A percentile compares a stretch with the other conserved stretches of the same genome.
These are phyloP conservation scores for Sandelia bainsii DNA, from an alignment of 2,797 vertebrate genomes.

Conservation along the genomic window DNA sequence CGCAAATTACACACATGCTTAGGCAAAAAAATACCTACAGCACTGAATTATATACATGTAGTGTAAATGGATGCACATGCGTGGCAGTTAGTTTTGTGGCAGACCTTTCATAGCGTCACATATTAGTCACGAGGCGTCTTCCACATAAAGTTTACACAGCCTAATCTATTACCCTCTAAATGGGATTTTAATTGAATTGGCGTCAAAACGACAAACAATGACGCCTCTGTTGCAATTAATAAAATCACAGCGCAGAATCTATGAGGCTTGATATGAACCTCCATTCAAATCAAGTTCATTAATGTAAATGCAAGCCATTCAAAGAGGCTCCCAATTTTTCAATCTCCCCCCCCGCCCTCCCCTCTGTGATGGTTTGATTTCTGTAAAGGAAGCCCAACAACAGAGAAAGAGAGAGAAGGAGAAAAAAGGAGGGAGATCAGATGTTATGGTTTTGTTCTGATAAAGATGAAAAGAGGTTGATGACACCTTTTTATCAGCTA, in stretches of 20 bases:
- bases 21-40: conserved; percentile 47
- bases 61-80: conserved; percentile 7
- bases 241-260: conserved; percentile 98
- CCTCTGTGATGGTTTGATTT: conserved; percentile 85
- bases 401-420: conserved; percentile 45
- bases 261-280: conserved; percentile 99
- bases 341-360: conserved; percentile 69
- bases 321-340: conserved; percentile 90
- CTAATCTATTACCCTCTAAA: conserved; percentile 94
- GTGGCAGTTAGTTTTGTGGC: conserved; percentile 33
- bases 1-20: neutral
- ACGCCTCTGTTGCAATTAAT: conserved; percentile 99
- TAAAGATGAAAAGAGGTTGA: conserved; percentile 88
- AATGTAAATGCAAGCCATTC: conserved; percentile 91
- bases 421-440: conserved; percentile 80
- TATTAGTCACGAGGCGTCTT: conserved; percentile 82
- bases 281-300: conserved; percentile 97
- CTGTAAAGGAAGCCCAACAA: conserved; percentile 85
- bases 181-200: conserved; percentile 96
- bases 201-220: conserved; percentile 99
- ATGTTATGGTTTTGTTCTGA: conserved; percentile 91
- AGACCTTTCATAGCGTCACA: conserved; percentile 73
- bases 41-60: conserved; percentile 38
- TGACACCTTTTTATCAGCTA: conserved; percentile 89
- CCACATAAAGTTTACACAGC: conserved; percentile 83